phyloP scores from a whole-genome alignment of 1,140 invertebrate genomes.

The Saxidomus purpurata region DNA sequence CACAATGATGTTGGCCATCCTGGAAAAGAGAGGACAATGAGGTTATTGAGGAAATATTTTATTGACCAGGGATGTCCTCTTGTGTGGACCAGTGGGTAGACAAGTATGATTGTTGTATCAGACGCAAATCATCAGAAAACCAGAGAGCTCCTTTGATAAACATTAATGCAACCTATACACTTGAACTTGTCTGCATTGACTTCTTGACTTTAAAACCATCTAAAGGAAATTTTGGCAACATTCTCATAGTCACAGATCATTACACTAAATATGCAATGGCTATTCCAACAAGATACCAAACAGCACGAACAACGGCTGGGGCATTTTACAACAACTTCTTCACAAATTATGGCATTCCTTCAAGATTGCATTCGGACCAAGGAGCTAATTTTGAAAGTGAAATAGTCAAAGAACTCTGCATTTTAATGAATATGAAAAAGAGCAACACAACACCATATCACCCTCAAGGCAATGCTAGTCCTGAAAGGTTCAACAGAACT shows the following conservation, averaged over 20 bases:
- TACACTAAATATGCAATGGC: conserved; percentile 66
- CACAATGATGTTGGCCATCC: conserved; percentile 59
- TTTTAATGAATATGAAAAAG: conserved; percentile 1
- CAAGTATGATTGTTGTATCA: conserved; percentile 55
- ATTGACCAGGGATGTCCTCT: conserved; percentile 54
- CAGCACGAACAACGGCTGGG: conserved; percentile 56
- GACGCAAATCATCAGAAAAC: conserved; percentile 17
- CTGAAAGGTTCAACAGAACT: conserved; percentile 55
- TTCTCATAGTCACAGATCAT: conserved; percentile 67
- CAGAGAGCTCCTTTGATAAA: conserved; percentile 44
- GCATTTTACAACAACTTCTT: conserved; percentile 33
- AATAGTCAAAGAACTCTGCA: conserved; percentile 31
- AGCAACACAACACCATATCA: conserved; percentile 54
- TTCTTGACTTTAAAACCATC: conserved; percentile 62
- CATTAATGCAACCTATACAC: conserved; percentile 44
- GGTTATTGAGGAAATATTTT: conserved; percentile 54
- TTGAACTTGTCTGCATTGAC: conserved; percentile 70
- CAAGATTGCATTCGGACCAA: conserved; percentile 20
- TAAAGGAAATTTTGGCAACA: conserved; percentile 40
- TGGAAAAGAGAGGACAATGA: conserved; percentile 45
- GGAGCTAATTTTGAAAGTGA: conserved; percentile 39
- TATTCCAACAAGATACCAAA: conserved; percentile 58
- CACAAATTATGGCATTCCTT: not conserved
- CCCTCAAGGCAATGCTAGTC: conserved; percentile 43
- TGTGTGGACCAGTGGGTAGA: conserved; percentile 46